Conservation (phyloP, 2,888 invertebrate species). For the Chouioia cunea region DNA sequence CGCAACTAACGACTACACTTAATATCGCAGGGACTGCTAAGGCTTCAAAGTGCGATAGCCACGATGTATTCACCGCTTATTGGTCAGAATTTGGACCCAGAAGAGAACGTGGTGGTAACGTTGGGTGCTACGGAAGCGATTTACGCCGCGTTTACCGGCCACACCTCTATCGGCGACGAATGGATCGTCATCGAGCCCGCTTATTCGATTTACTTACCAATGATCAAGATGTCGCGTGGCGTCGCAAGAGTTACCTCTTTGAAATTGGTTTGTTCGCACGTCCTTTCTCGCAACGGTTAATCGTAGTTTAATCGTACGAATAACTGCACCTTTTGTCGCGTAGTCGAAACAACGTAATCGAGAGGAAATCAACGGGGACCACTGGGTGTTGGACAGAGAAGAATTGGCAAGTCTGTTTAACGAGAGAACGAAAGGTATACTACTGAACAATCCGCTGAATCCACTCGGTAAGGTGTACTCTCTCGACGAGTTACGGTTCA, state of each 20-base stretch:
- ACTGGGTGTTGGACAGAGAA: slow-evolving; percentile 88
- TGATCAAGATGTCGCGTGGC: slow-evolving; percentile 91
- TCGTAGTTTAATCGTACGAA: too few species aligned
- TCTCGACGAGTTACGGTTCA: slow-evolving; percentile 76
- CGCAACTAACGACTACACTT: too few species aligned
- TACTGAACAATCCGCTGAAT: slow-evolving; percentile 97
- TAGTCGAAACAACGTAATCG: slow-evolving; percentile 70
- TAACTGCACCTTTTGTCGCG: slow-evolving; percentile 30
- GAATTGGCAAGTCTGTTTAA: slow-evolving; percentile 87
- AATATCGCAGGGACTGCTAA: slow-evolving; percentile 84
- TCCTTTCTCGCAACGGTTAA: too few species aligned
- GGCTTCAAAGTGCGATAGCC: slow-evolving; percentile 85
- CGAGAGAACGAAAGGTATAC: slow-evolving; percentile 90
- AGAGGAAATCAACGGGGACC: slow-evolving; percentile 77
- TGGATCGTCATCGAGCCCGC: slow-evolving; percentile 98
- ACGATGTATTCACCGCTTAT: slow-evolving; percentile 87
- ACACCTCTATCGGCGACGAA: slow-evolving; percentile 88
- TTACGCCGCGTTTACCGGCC: slow-evolving; percentile 86
- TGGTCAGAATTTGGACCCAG: slow-evolving; percentile 81
- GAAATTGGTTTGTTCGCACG: slow-evolving; percentile 80
- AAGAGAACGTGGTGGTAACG: slow-evolving; percentile 89
- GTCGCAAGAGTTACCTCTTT: slow-evolving; percentile 88
- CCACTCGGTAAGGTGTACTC: slow-evolving; percentile 95
- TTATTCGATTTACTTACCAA: slow-evolving; percentile 97
- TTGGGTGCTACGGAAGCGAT: slow-evolving; percentile 95